Percentiles rank a stretch among this genome's conserved stretches.
Conservation (phyloP, 2,888 invertebrate genomes). For the Stramonita haemastoma region DNA sequence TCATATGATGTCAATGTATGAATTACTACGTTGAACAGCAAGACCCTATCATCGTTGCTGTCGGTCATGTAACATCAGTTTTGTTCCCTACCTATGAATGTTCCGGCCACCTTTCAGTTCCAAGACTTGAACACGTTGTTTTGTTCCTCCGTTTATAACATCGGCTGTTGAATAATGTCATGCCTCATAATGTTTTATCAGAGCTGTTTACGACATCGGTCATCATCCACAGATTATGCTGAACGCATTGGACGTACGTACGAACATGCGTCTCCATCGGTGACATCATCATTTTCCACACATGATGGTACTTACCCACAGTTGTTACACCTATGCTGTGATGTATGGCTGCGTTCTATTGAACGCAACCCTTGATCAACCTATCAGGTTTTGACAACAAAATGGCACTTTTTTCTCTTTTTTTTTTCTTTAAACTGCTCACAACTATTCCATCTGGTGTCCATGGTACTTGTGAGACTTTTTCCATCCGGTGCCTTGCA, state of each 20-base stretch:
- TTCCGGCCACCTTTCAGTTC: too few relatives aligned
- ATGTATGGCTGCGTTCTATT: conserved; percentile 29
- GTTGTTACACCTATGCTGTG: conserved; percentile 8
- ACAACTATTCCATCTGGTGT: conserved; percentile 20
- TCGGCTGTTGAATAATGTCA: too few relatives aligned
- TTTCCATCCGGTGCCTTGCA: conserved; percentile 37
- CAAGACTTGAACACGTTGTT: too few relatives aligned
- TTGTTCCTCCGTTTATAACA: too few relatives aligned
- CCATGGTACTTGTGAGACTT: conserved; percentile 16
- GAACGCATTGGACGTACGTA: background rate
- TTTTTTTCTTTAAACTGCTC: conserved; percentile 25
- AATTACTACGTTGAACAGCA: too few relatives aligned
- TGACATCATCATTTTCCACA: background rate
- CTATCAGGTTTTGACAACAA: conserved; percentile 31
- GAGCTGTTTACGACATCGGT: background rate
- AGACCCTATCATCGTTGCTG: too few relatives aligned
- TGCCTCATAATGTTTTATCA: background rate
- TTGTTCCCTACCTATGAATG: too few relatives aligned
- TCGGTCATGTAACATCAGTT: too few relatives aligned
- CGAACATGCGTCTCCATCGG: background rate
- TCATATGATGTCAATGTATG: too few relatives aligned
- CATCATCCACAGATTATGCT: background rate
- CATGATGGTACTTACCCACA: conserved; percentile 4
- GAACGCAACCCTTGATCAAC: background rate
- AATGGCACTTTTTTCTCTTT: conserved; percentile 15